A percentile compares a stretch with the other conserved stretches of the same genome.
Conservation (phyloP, 1,140 invertebrate species). For the Teleopsis dalmanni region DNA sequence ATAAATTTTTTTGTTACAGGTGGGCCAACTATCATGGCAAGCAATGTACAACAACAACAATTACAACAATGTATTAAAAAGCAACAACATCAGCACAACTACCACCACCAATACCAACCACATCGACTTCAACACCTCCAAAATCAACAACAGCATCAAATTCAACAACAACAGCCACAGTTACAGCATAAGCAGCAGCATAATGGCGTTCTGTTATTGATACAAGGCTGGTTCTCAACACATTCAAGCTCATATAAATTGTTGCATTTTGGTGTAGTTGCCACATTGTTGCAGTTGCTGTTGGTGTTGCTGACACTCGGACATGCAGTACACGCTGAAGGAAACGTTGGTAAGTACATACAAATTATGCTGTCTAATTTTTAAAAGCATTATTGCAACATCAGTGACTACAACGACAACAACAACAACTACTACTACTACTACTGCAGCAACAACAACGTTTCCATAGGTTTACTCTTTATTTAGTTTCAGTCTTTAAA, state of each 20-base stretch:
- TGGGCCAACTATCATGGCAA: slow-evolving; percentile 43
- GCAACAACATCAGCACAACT: slow-evolving; percentile 12
- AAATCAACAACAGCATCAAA: slow-evolving; percentile 1
- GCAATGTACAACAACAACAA: slow-evolving; percentile 36
- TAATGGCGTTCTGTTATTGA: neutral
- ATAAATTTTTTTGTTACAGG: slow-evolving; percentile 18
- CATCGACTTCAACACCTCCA: slow-evolving; percentile 1
- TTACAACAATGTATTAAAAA: slow-evolving; percentile 21
- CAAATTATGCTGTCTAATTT: no score
- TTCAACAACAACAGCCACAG: slow-evolving; percentile 7
- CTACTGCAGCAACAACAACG: neutral
- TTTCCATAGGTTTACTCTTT: neutral
- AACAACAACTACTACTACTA: slow-evolving; percentile 8
- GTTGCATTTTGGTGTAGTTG: slow-evolving; percentile 20
- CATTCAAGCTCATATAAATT: slow-evolving; percentile 14
- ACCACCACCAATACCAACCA: neutral
- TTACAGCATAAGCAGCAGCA: slow-evolving; percentile 4
- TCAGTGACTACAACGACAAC: slow-evolving; percentile 3
- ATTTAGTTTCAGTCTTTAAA: no score
- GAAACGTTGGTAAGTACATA: slow-evolving; percentile 40
- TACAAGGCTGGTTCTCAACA: neutral
- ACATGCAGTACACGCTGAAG: slow-evolving; percentile 33
- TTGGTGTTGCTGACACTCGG: slow-evolving; percentile 27
- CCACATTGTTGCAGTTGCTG: slow-evolving; percentile 22
- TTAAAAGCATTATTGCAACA: slow-evolving; percentile 10